Evolutionary conservation across 2,888 invertebrate species (phyloP).

Genomic region (Dermolepida albohirtum): DNA sequence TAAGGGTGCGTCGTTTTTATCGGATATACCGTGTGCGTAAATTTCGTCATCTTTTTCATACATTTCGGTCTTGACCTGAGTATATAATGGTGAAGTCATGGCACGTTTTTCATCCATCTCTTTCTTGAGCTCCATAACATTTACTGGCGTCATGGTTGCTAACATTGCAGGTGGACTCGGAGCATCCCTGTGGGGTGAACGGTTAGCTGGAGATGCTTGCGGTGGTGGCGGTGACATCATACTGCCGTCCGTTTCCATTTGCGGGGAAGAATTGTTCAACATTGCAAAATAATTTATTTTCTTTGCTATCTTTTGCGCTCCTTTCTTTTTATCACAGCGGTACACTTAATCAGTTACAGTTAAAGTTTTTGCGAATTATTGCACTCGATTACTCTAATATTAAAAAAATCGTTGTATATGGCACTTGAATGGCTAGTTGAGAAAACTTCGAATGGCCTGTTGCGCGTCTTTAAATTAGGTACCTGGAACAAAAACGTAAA

Average conservation of each 20-base stretch:
- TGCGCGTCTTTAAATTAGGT: conserved; percentile 19
- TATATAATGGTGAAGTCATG: conserved; percentile 70
- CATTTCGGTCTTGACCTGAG: conserved; percentile 70
- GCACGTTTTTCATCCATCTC: conserved; percentile 75
- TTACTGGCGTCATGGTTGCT: conserved; percentile 90
- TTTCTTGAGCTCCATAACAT: conserved; percentile 79
- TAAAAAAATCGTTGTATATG: conserved; percentile 46
- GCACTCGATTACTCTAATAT: conserved; percentile 59
- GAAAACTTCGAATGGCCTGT: conserved; percentile 46
- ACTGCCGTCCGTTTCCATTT: conserved; percentile 56
- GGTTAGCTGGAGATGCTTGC: conserved; percentile 67
- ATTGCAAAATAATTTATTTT: conserved; percentile 43
- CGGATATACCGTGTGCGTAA: conserved; percentile 66
- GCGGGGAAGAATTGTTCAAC: conserved; percentile 55
- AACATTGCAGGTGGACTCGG: conserved; percentile 80
- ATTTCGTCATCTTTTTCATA: conserved; percentile 66
- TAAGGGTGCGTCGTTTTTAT: conserved; percentile 79
- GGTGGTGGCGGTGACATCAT: conserved; percentile 66
- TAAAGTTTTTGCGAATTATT: conserved; percentile 55
- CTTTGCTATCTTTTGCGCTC: conserved; percentile 55
- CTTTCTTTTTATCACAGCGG: conserved; percentile 61
- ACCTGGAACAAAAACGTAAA: not conserved
- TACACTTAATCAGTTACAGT: conserved; percentile 54
- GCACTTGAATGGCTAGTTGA: conserved; percentile 54
- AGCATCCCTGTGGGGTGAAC: conserved; percentile 68